Conservation (phyloP, 2,888 invertebrate species). For the Xestobium rufovillosum region DNA sequence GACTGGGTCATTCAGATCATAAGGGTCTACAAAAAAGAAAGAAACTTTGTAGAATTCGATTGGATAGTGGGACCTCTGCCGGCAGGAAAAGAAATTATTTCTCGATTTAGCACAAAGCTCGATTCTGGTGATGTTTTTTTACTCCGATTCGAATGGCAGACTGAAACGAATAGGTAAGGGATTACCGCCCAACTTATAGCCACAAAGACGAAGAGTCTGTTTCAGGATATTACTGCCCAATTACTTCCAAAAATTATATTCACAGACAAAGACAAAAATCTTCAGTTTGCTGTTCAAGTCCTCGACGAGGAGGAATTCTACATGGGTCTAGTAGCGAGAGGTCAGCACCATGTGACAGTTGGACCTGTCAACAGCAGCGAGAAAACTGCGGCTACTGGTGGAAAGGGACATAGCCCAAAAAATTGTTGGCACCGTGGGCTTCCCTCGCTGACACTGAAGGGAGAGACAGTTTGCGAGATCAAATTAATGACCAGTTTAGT, state of each 20-base stretch:
- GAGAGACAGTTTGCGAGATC: background rate
- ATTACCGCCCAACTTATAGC: slow-evolving; percentile 53
- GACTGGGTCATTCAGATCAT: slow-evolving; percentile 63
- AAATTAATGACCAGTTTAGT: too few relatives aligned
- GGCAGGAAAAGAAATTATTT: slow-evolving; percentile 62
- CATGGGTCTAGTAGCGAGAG: slow-evolving; percentile 61
- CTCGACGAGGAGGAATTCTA: slow-evolving; percentile 74
- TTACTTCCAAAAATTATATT: slow-evolving; percentile 59
- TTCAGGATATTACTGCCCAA: slow-evolving; percentile 68
- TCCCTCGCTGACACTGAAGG: slow-evolving; percentile 51
- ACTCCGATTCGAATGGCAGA: slow-evolving; percentile 73
- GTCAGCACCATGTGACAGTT: slow-evolving; percentile 54
- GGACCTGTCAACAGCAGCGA: slow-evolving; percentile 31
- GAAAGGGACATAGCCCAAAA: slow-evolving; percentile 47
- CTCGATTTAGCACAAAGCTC: slow-evolving; percentile 52
- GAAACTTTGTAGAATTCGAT: slow-evolving; percentile 48
- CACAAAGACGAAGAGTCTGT: slow-evolving; percentile 47
- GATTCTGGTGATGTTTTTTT: slow-evolving; percentile 54
- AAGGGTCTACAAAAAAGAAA: slow-evolving; percentile 51
- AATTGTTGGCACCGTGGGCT: slow-evolving; percentile 52
- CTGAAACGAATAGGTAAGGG: slow-evolving; percentile 54
- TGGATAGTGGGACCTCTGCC: slow-evolving; percentile 61
- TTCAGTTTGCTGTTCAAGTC: slow-evolving; percentile 55
- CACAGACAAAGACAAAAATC: slow-evolving; percentile 42
- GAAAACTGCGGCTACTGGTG: slow-evolving; percentile 35